Percentiles rank a stretch among this genome's conserved stretches.
Conservation (phyloP, 2,113 vertebrate species). For the Pachyramphus minor region DNA sequence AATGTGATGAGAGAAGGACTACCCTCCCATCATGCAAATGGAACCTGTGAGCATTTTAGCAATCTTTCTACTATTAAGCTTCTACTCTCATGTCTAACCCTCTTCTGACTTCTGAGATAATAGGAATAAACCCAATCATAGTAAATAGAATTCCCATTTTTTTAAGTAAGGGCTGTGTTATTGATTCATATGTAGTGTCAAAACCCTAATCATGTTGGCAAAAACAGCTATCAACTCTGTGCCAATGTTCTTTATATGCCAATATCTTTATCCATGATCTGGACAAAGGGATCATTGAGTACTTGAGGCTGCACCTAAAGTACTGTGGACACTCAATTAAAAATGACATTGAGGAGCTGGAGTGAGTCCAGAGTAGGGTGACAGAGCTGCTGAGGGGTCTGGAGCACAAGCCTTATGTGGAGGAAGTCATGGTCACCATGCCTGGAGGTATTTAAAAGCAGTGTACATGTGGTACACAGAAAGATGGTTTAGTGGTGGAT, state of each 20-base stretch:
- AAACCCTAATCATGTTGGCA: background rate
- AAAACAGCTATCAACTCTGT: background rate
- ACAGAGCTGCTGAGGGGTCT: background rate
- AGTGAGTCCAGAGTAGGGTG: background rate
- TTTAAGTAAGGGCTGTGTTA: background rate
- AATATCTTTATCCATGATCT: background rate
- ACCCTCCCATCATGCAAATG: background rate
- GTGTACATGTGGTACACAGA: no score
- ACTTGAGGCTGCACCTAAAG: no score
- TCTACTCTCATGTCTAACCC: background rate
- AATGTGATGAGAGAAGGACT: fast-evolving
- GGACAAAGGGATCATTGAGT: no score
- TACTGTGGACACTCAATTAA: background rate
- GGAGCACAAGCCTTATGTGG: background rate
- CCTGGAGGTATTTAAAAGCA: background rate
- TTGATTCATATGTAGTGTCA: background rate
- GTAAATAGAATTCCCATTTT: background rate
- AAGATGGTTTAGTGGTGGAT: background rate
- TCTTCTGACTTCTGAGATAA: background rate
- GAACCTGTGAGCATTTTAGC: background rate
- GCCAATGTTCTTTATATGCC: fast-evolving
- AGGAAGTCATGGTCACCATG: background rate
- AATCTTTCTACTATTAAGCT: background rate
- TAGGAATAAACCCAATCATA: background rate
- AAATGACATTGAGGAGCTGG: background rate